Conservation (phyloP, 1,140 invertebrate species). For the Sitodiplosis mosellana region DNA sequence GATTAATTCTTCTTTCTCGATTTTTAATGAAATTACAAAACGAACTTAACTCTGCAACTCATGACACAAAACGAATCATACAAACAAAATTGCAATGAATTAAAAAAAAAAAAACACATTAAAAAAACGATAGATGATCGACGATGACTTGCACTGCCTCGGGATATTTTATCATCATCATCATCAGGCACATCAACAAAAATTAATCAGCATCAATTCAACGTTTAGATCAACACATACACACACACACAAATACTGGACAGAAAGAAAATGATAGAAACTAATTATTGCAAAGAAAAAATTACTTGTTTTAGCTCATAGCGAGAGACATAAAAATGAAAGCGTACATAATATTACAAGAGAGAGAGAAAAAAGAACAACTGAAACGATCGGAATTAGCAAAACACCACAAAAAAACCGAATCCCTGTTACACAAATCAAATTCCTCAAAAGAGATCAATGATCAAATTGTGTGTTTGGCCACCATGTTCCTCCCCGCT, state of each 20-base stretch:
- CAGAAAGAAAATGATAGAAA: background rate
- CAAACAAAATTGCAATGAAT: background rate
- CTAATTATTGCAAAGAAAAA: background rate
- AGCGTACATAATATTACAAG: constrained; percentile 3
- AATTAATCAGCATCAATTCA: constrained; percentile 1
- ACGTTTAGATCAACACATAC: background rate
- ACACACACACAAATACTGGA: background rate
- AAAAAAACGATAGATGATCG: constrained; percentile 4
- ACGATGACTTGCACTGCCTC: constrained; percentile 8
- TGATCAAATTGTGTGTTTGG: no score
- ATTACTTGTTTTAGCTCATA: constrained; percentile 4
- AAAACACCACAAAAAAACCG: no score
- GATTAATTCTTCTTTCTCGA: background rate
- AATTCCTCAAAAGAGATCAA: no score
- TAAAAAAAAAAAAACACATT: background rate
- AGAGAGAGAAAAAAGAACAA: constrained; percentile 4
- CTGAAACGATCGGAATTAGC: background rate
- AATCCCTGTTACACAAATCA: no score
- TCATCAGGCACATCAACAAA: background rate
- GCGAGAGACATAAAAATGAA: constrained; percentile 5
- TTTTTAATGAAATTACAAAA: background rate
- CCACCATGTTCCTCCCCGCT: no score
- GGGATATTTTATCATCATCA: constrained; percentile 2
- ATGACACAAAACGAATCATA: background rate
- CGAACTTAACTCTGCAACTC: background rate